These are phyloP conservation scores for Petrolisthes manimaculis DNA, from an alignment of 2,888 invertebrate genomes.

Conservation along the genomic window DNA sequence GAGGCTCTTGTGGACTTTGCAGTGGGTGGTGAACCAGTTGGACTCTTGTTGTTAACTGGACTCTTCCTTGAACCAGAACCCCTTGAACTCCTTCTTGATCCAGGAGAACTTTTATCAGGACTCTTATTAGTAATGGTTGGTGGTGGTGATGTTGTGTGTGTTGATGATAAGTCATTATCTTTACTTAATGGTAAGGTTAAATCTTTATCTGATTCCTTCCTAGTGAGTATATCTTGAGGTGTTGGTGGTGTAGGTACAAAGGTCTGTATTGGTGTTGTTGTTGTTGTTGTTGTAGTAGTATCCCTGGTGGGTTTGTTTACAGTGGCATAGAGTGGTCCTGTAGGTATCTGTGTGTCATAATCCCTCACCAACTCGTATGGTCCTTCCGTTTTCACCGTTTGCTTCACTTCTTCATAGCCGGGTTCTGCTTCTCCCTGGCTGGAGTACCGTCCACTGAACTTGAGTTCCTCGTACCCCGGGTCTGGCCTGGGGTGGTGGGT, in stretches of 20 bases:
- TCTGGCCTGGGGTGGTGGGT: slow-evolving; percentile 52
- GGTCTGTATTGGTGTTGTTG: not conserved
- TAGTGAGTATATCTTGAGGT: no score
- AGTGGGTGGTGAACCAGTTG: slow-evolving; percentile 13
- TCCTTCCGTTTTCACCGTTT: slow-evolving; percentile 45
- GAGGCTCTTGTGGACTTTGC: not conserved
- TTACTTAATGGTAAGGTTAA: slow-evolving; percentile 18
- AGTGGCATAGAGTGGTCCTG: slow-evolving; percentile 58
- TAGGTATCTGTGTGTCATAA: slow-evolving; percentile 47
- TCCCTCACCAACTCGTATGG: slow-evolving; percentile 60
- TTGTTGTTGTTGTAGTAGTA: not conserved
- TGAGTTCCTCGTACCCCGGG: slow-evolving; percentile 64
- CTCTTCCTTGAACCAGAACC: not conserved
- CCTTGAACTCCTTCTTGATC: slow-evolving; percentile 14
- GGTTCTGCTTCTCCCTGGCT: slow-evolving; percentile 53
- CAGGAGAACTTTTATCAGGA: slow-evolving; percentile 20
- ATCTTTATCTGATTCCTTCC: slow-evolving; percentile 13
- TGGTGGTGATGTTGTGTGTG: slow-evolving; percentile 26
- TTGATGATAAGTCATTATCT: not conserved
- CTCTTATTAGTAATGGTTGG: not conserved
- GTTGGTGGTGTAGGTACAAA: not conserved
- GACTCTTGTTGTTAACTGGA: slow-evolving; percentile 5
- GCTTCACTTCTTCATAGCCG: slow-evolving; percentile 64
- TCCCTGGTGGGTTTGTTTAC: slow-evolving; percentile 28
- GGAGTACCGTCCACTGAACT: slow-evolving; percentile 53